Percentiles rank a stretch among this genome's conserved stretches.
phyloP scores from a whole-genome alignment of 2,888 invertebrate genomes.

The Eupithecia vulgata region DNA sequence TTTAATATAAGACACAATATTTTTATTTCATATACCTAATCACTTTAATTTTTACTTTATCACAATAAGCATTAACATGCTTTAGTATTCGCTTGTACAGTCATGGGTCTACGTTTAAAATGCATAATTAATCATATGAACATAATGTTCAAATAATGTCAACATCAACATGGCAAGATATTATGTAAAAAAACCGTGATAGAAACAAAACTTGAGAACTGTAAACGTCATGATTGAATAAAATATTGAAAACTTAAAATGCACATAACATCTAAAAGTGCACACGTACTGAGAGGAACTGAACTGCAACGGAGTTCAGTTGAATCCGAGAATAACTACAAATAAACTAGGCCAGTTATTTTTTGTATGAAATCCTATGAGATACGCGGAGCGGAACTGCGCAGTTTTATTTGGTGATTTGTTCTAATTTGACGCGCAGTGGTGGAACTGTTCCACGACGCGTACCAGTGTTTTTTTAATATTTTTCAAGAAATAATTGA shows the following conservation, averaged over 20 bases:
- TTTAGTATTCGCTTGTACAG: not conserved
- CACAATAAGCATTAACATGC: conserved; percentile 4
- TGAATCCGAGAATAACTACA: too few species aligned
- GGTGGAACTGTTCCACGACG: too few species aligned
- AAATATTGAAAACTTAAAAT: not conserved
- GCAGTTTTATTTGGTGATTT: too few species aligned
- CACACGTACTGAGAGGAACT: too few species aligned
- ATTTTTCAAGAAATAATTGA: not conserved
- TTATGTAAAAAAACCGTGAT: not conserved
- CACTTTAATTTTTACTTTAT: not conserved
- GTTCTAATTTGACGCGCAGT: too few species aligned
- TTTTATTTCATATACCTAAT: not conserved
- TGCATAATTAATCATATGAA: not conserved
- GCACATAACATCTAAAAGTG: not conserved
- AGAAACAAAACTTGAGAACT: not conserved
- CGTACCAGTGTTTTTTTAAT: not conserved
- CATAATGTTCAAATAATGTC: not conserved
- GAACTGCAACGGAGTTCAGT: too few species aligned
- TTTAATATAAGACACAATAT: not conserved
- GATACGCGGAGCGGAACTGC: too few species aligned
- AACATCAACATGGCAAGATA: not conserved
- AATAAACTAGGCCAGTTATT: too few species aligned
- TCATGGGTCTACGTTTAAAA: not conserved
- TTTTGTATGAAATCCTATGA: too few species aligned
- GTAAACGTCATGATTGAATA: not conserved